Conservation (phyloP, 2,797 vertebrate genomes). For the Pangasius krempfi region DNA sequence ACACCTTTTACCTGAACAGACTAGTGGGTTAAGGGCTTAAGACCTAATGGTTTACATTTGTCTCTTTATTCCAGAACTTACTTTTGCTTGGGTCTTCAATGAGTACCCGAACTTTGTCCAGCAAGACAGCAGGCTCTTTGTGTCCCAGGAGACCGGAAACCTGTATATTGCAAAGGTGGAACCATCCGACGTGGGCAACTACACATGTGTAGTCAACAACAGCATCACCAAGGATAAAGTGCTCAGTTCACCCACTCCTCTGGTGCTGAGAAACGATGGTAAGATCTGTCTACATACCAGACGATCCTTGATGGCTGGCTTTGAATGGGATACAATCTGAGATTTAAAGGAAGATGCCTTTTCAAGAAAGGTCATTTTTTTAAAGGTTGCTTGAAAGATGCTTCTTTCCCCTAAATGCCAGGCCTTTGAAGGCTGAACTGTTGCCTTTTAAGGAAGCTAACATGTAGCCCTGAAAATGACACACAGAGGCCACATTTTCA, state of each 20-base stretch:
- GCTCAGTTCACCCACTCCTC: conserved; percentile 87
- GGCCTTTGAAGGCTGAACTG: conserved; percentile 45
- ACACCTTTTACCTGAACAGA: neutral
- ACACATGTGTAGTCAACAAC: conserved; percentile 91
- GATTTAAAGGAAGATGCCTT: conserved; percentile 48
- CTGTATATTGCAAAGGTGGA: conserved; percentile 95
- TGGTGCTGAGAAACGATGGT: conserved; percentile 92
- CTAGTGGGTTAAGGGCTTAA: conserved; percentile 1
- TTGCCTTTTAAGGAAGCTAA: conserved; percentile 42
- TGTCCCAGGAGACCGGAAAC: conserved; percentile 93
- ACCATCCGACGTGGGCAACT: conserved; percentile 90
- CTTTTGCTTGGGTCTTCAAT: conserved; percentile 95
- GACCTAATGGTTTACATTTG: conserved; percentile 18
- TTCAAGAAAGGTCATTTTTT: conserved; percentile 42
- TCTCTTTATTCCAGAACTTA: conserved; percentile 73
- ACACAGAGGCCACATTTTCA: conserved; percentile 65
- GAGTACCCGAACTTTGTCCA: conserved; percentile 89
- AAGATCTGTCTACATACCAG: conserved; percentile 43
- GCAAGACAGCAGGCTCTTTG: conserved; percentile 88
- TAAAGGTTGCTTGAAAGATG: conserved; percentile 46
- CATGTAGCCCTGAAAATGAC: conserved; percentile 43
- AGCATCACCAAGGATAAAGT: conserved; percentile 76
- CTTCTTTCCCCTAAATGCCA: conserved; percentile 44
- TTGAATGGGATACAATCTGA: conserved; percentile 19
- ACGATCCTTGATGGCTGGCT: neutral